Conservation (phyloP, 2,113 vertebrate genomes). For the Myiozetetes cayanensis region DNA sequence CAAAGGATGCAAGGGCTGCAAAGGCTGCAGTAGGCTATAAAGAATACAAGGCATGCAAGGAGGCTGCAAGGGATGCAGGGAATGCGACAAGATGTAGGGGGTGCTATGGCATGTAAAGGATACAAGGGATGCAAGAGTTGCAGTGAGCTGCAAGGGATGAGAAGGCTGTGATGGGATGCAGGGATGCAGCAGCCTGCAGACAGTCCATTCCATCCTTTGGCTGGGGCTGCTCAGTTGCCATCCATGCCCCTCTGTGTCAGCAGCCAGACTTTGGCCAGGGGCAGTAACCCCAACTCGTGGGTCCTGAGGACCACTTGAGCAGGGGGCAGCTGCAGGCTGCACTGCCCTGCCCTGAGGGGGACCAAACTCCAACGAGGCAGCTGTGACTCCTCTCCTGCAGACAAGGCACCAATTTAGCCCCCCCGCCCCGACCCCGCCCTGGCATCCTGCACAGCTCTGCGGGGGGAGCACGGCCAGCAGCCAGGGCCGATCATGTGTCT, state of each 20-base stretch:
- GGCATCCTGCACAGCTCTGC: conserved; percentile 64
- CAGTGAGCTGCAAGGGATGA: neutral
- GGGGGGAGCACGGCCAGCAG: conserved; percentile 23
- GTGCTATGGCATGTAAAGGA: neutral
- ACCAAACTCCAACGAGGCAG: neutral
- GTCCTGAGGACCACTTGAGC: accelerated
- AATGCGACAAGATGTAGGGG: neutral
- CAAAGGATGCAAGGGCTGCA: neutral
- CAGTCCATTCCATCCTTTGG: neutral
- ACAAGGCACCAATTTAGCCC: conserved; percentile 73
- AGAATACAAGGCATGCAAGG: neutral
- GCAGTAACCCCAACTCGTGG: too few species aligned
- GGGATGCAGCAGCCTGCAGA: neutral
- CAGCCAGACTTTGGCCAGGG: neutral
- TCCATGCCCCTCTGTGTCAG: neutral
- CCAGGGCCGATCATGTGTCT: conserved; percentile 67
- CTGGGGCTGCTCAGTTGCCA: neutral
- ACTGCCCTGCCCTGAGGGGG: neutral
- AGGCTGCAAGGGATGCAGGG: neutral
- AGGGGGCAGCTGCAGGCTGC: neutral
- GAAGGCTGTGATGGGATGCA: neutral
- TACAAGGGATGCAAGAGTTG: neutral
- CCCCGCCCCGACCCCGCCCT: conserved; percentile 47
- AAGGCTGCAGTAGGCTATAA: neutral
- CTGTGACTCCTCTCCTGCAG: conserved; percentile 45